phyloP scores from a whole-genome alignment of 2,113 vertebrate species.

The Phylloscopus trochiloides region DNA sequence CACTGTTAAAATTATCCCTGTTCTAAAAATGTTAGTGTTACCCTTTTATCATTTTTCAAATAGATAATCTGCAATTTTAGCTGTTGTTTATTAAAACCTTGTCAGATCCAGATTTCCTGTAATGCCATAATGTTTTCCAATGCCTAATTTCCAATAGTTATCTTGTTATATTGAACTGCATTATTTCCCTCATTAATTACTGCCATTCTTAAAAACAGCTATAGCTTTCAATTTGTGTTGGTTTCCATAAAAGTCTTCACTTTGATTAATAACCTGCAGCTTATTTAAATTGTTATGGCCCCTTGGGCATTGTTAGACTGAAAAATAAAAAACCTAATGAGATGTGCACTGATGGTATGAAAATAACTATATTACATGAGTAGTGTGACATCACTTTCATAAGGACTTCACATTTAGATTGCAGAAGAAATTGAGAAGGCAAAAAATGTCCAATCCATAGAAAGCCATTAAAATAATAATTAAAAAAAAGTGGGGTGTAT shows the following conservation, averaged over 20 bases:
- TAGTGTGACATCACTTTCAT: neutral
- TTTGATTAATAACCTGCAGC: neutral
- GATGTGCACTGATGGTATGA: neutral
- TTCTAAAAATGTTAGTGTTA: neutral
- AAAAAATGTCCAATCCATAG: neutral
- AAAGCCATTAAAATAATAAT: neutral
- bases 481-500: rapidly evolving
- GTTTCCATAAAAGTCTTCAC: neutral
- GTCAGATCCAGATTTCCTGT: neutral
- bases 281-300: neutral
- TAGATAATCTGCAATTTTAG: neutral
- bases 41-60: neutral
- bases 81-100: neutral
- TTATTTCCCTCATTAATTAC: neutral
- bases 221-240: neutral
- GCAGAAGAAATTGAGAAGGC: neutral
- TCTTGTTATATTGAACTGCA: neutral
- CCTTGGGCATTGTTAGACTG: neutral
- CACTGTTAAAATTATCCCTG: neutral
- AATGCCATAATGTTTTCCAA: neutral
- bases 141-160: neutral
- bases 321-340: neutral
- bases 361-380: neutral
- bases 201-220: neutral
- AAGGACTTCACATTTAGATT: neutral